A percentile compares a stretch with the other conserved stretches of the same genome.
phyloP scores from a whole-genome alignment of 1,140 invertebrate genomes.

The Microplitis mediator region DNA sequence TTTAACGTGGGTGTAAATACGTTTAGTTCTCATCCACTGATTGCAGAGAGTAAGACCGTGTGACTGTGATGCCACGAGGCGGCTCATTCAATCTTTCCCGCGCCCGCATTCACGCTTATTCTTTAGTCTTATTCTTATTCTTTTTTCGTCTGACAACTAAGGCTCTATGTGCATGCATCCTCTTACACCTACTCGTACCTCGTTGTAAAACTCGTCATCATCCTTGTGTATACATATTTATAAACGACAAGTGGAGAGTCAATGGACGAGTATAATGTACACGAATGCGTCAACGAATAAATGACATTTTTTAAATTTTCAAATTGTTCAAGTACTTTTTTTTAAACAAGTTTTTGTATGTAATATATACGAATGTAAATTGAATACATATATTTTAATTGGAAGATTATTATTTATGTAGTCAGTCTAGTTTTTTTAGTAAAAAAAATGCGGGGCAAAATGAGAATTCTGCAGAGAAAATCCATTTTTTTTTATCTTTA shows the following conservation, averaged over 20 bases:
- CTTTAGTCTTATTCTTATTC: not conserved
- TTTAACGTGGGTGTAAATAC: conserved; percentile 21
- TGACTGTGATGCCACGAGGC: conserved; percentile 13
- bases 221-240: not conserved
- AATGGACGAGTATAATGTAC: not conserved
- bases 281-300: not conserved
- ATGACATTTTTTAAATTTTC: not conserved
- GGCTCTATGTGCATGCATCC: conserved; percentile 18
- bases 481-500: too few species aligned
- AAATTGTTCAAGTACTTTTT: too few species aligned
- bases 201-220: not conserved
- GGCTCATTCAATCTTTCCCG: conserved; percentile 14
- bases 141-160: not conserved
- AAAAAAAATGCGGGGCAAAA: too few species aligned
- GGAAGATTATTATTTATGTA: too few species aligned
- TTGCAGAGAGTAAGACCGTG: conserved; percentile 19
- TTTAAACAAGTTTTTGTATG: too few species aligned
- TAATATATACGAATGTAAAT: too few species aligned
- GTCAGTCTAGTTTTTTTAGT: too few species aligned
- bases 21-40: conserved; percentile 23
- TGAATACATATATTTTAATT: too few species aligned
- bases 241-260: not conserved
- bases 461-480: too few species aligned
- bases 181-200: conserved; percentile 27
- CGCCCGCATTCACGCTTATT: conserved; percentile 1